Conservation (phyloP, 2,888 invertebrate genomes). For the Acrobasis consociella region DNA sequence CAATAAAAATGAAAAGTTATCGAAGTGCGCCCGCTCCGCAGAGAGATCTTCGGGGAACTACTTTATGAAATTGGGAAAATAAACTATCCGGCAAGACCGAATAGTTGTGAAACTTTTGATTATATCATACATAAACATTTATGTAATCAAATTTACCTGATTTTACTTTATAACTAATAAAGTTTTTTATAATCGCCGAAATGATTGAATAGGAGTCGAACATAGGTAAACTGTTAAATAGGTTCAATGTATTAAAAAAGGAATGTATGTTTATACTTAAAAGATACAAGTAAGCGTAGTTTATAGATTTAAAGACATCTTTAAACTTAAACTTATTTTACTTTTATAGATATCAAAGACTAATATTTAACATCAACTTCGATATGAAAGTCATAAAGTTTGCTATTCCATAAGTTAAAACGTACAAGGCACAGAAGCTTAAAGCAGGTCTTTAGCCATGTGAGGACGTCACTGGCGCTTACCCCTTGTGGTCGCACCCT, state of each 20-base stretch:
- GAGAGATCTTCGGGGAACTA: constrained; percentile 37
- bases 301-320: not conserved
- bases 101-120: constrained; percentile 16
- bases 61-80: constrained; percentile 42
- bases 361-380: constrained; percentile 7
- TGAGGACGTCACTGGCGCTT: constrained; percentile 52
- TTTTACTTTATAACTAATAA: too few relatives aligned
- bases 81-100: constrained; percentile 30
- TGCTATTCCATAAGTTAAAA: constrained; percentile 12
- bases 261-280: too few relatives aligned
- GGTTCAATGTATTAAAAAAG: too few relatives aligned
- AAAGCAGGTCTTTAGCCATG: constrained; percentile 52
- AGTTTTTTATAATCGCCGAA: too few relatives aligned
- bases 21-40: constrained; percentile 28
- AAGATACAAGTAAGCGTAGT: too few relatives aligned
- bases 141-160: not conserved
- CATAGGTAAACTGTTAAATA: too few relatives aligned
- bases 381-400: constrained; percentile 16
- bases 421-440: constrained; percentile 43
- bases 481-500: constrained; percentile 65
- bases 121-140: constrained; percentile 2
- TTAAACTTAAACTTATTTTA: not conserved
- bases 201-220: too few relatives aligned
- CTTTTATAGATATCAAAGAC: constrained; percentile 10
- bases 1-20: constrained; percentile 48